phyloP scores from a whole-genome alignment of 2,888 invertebrate species.

The Catocala sponsa region DNA sequence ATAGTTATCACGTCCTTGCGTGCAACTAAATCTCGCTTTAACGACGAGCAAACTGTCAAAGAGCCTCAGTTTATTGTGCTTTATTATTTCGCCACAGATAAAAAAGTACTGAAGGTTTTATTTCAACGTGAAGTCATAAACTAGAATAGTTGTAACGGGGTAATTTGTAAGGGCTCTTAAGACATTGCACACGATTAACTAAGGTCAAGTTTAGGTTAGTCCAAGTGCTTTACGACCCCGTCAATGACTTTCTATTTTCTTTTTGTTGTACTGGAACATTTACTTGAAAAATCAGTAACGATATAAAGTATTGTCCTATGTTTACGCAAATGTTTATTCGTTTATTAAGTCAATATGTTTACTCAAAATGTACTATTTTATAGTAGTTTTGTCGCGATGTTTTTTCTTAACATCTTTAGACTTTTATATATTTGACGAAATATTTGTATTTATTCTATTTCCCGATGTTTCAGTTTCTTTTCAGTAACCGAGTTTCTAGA shows the following conservation, averaged over 20 bases:
- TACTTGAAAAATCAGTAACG: neutral
- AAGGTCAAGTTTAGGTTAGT: constrained; percentile 39
- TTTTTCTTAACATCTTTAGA: too few species aligned
- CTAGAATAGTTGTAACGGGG: constrained; percentile 22
- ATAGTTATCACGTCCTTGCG: too few species aligned
- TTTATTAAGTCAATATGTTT: too few species aligned
- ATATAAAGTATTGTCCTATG: too few species aligned
- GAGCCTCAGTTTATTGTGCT: neutral
- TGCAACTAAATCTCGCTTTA: neutral
- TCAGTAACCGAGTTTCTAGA: too few species aligned
- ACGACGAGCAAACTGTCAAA: neutral
- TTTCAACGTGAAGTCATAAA: constrained; percentile 32
- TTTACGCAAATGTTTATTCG: too few species aligned
- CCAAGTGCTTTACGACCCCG: constrained; percentile 29
- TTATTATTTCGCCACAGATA: neutral
- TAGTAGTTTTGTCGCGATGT: too few species aligned
- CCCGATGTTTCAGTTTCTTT: too few species aligned
- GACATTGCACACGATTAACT: constrained; percentile 38
- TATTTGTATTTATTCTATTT: too few species aligned
- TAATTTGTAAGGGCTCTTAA: constrained; percentile 26
- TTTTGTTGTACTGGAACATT: neutral
- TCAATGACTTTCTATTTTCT: constrained; percentile 12
- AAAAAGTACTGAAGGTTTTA: constrained; percentile 18
- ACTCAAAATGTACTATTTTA: too few species aligned
- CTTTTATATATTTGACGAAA: too few species aligned